Base-by-base conservation (phyloP, 2,113 vertebrate species). In the Athene noctua region DNA sequence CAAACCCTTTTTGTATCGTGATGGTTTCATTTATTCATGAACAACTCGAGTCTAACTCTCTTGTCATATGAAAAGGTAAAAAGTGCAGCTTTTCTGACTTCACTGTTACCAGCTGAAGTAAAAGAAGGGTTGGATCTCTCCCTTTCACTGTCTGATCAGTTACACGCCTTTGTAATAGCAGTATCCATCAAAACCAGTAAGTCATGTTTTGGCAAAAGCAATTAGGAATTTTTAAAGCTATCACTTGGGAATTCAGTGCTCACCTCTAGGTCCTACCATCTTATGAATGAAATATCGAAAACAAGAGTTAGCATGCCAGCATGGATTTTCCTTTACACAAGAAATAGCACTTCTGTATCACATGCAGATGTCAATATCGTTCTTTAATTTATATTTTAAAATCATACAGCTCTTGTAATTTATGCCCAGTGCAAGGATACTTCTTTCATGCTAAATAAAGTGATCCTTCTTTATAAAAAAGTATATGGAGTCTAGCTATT, bases 211-310 rank as follows among this genome's bases (percentile, higher is more conserved):
- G 67, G 88, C 46, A 68, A 93, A 95, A 92, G 79, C 54, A 90
- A 86, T 85, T 80, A 96, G 54, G 46, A 92, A 77, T 80, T 91
- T 80, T 66, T 27, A 47, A 88, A 77, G 46, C 54, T 83, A 62
- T 58, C 46, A 36, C 63, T 83, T 0, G 1, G 85, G 26, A 54
- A 85, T 77, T 90, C 74, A 80, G 23, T 2, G 2, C 70, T 86
- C 68, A 78, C 85, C 46, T 90, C 71, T 40, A 88, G 67, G n/a
- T 90, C 32, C 15, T 34, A 88, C 32, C 29, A 74, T 44, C 59
- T 77, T 62, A 86, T 38, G 44, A 94, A 88, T 80, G 75, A 96
- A 95, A 73, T 88, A 95, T 78, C 90, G 65, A 54, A 88, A 80
- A 80, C 74, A 95, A 23, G 70, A 83, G 38, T 22, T 58, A 93